Percentiles rank a stretch among this genome's conserved stretches.
Evolutionary conservation across 2,888 invertebrate species (phyloP).

Genomic region (Apamea anceps): DNA sequence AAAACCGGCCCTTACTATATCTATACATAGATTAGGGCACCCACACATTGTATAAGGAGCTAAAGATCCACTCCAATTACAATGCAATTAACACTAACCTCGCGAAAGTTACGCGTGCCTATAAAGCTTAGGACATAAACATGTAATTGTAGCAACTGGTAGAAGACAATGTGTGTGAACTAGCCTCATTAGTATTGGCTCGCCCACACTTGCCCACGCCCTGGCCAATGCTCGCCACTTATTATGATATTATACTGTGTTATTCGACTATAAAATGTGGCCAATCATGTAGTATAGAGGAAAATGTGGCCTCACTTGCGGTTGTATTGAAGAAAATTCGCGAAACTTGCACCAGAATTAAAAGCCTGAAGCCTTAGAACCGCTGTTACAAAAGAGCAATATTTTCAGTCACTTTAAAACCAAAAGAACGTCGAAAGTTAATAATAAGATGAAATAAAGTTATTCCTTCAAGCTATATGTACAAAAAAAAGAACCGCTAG

Average conservation of each 20-base stretch:
- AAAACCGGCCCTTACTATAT: neutral
- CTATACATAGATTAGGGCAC: neutral
- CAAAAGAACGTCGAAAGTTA: neutral
- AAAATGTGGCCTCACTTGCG: neutral
- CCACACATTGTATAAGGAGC: neutral
- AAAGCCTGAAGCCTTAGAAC: neutral
- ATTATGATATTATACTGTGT: conserved; percentile 64
- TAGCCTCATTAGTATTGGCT: conserved; percentile 74
- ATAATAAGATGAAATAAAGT: neutral
- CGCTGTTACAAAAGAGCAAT: neutral
- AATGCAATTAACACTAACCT: conserved; percentile 37
- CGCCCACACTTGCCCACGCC: conserved; percentile 74
- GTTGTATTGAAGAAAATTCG: neutral
- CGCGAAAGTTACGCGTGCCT: conserved; percentile 43
- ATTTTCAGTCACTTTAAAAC: neutral
- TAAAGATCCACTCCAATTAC: conserved; percentile 14
- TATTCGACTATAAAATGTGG: conserved; percentile 57
- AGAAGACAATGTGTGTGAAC: conserved; percentile 77
- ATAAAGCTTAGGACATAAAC: conserved; percentile 60
- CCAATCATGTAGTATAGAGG: conserved; percentile 36
- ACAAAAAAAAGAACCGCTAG: no score
- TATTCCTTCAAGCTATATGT: neutral
- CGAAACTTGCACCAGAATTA: neutral
- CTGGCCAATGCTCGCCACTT: conserved; percentile 64
- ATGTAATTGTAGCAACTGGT: conserved; percentile 53